Evolutionary conservation across 92 coral and sea anemone species (phyloP).

Genomic region (Porites evermanni): DNA sequence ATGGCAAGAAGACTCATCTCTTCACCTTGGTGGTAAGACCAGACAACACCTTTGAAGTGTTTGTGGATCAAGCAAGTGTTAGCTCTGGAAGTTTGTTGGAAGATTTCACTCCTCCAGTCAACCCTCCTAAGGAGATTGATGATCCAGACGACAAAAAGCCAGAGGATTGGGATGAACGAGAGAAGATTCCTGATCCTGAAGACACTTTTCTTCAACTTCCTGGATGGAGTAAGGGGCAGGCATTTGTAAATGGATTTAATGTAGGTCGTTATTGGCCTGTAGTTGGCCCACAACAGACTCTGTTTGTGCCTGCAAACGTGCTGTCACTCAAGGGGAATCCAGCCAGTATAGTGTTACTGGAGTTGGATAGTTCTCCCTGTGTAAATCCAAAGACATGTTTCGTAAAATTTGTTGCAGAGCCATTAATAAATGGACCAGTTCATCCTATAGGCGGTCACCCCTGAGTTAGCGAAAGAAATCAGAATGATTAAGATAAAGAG

Average conservation of each 20-base stretch:
- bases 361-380: conserved; percentile 92
- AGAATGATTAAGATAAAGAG: too few relatives aligned
- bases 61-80: conserved; percentile 89
- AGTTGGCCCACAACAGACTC: conserved; percentile 90
- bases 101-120: conserved; percentile 93
- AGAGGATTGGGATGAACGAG: conserved; percentile 99
- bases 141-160: conserved; percentile 92
- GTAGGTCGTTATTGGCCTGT: conserved; percentile 97
- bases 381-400: conserved; percentile 76
- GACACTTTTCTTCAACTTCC: conserved; percentile 85
- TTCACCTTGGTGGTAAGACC: conserved; percentile 90
- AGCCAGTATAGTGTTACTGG: conserved; percentile 72
- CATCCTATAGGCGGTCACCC: conserved; percentile 2
- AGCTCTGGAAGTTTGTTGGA: conserved; percentile 84
- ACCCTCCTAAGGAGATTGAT: conserved; percentile 96
- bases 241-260: conserved; percentile 89
- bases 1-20: conserved; percentile 96
- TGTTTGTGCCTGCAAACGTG: conserved; percentile 90
- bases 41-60: conserved; percentile 89
- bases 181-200: conserved; percentile 98
- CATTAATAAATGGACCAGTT: conserved; percentile 84
- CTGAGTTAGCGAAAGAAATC: background rate
- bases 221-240: conserved; percentile 95
- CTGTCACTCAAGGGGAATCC: conserved; percentile 62
- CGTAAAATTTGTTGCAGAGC: conserved; percentile 82